phyloP scores from a whole-genome alignment of 1,140 invertebrate species.

The Drosophila triauraria region DNA sequence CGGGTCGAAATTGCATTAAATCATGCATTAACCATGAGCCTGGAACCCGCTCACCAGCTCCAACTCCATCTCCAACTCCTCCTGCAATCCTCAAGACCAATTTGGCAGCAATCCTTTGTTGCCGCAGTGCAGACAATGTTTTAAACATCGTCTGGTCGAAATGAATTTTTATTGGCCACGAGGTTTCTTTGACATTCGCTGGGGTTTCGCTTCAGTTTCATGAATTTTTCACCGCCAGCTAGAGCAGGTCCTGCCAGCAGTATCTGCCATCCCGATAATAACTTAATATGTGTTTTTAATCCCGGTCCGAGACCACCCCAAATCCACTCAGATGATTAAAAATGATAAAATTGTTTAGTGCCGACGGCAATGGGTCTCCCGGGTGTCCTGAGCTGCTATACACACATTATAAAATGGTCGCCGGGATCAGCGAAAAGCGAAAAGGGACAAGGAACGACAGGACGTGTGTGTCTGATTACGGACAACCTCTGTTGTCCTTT shows the following conservation, averaged over 20 bases:
- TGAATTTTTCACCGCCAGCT: slow-evolving; percentile 46
- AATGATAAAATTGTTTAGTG: slow-evolving; percentile 85
- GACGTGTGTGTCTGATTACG: slow-evolving; percentile 63
- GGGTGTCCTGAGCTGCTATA: slow-evolving; percentile 84
- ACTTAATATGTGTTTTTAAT: slow-evolving; percentile 85
- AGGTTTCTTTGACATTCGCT: slow-evolving; percentile 39
- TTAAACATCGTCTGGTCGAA: slow-evolving; percentile 65
- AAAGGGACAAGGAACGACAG: slow-evolving; percentile 37
- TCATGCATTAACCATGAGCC: slow-evolving; percentile 82
- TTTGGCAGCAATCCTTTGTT: slow-evolving; percentile 80
- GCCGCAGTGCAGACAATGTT: slow-evolving; percentile 59
- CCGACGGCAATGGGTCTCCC: slow-evolving; percentile 72
- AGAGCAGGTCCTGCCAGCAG: slow-evolving; percentile 1
- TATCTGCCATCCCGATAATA: slow-evolving; percentile 73
- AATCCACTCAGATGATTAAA: slow-evolving; percentile 84
- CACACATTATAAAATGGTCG: slow-evolving; percentile 85
- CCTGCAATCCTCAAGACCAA: slow-evolving; percentile 50
- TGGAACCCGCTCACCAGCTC: slow-evolving; percentile 4
- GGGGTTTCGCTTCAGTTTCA: slow-evolving; percentile 17
- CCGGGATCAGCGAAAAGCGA: slow-evolving; percentile 73
- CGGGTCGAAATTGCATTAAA: slow-evolving; percentile 73
- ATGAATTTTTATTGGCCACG: slow-evolving; percentile 76
- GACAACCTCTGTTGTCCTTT: slow-evolving; percentile 27
- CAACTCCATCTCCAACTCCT: not conserved
- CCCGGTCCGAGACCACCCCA: slow-evolving; percentile 54